These are phyloP conservation scores for Azorinus chamasolen DNA, from an alignment of 2,888 invertebrate genomes.

Conservation along the genomic window DNA sequence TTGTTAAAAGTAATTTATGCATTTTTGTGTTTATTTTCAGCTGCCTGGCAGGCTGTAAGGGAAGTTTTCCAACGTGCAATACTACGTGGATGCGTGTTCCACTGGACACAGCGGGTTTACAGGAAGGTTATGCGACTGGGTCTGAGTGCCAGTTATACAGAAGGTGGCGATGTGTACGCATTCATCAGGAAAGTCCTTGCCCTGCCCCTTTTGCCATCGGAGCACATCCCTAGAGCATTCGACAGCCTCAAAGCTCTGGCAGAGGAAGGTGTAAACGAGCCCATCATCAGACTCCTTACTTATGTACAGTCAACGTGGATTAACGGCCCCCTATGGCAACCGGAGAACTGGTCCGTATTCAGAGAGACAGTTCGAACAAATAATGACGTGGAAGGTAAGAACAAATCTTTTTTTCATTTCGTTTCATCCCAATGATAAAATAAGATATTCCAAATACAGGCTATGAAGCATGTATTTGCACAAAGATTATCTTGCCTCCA, in stretches of 20 bases:
- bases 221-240: conserved; percentile 18
- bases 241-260: background rate
- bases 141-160: background rate
- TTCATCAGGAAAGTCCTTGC: conserved; percentile 9
- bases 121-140: conserved; percentile 6
- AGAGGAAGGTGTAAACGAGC: background rate
- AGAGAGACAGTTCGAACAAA: conserved; percentile 12
- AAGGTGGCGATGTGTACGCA: background rate
- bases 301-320: conserved; percentile 20
- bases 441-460: too few species aligned
- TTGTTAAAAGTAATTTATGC: too few species aligned
- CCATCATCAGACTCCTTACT: background rate
- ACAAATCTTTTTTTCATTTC: too few species aligned
- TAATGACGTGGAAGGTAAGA: conserved; percentile 33
- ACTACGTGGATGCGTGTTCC: conserved; percentile 2
- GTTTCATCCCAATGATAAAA: too few species aligned
- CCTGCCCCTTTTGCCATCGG: conserved; percentile 6
- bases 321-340: conserved; percentile 10
- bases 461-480: too few species aligned
- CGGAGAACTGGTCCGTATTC: conserved; percentile 23
- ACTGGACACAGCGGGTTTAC: conserved; percentile 10
- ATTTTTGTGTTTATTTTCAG: background rate
- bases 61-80: background rate
- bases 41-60: conserved; percentile 4
- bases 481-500: too few species aligned